Evolutionary conservation across 1,140 invertebrate genomes (phyloP), one percentile per base, ranked within the genome.

Genomic region (Mya arenaria): DNA sequence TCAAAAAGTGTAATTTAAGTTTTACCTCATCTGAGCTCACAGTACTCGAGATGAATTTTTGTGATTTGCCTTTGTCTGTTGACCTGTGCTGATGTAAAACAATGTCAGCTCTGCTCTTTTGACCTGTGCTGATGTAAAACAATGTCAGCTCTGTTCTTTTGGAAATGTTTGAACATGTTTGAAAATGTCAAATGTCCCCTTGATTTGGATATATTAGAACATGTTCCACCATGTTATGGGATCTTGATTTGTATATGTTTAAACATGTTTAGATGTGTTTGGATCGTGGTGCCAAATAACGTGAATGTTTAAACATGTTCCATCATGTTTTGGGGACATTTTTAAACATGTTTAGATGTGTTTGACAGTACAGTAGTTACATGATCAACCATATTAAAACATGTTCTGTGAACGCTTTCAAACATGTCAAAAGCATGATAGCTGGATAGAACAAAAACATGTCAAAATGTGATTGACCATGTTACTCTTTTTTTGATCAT

Each of bases 181-280:
- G 62, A 65, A 65, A 65, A 65, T 37, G 34, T 65, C 62, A 65
- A 65, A 65, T 34, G 62, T 65, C 62, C 62, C 58, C 30, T 65
- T 65, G 62, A 65, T 65, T 65, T 65, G 62, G 62, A 65, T 65
- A 62, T 62, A 62, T 62, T 62, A 62, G 58, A 62, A 62, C 58
- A 62, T 62, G 58, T 62, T 30, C 58, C 62, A 65, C 62, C 62
- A 65, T 65, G 62, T 65, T 65, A 65, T 65, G 62, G 62, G 23
- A 65, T 65, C 62, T 65, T 65, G 62, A 65, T 65, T 65, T 65
- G 62, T 36, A 65, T 37, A 65, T 65, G 30, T 65, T 65, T 65
- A 65, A 65, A 65, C 62, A 65, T 65, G 62, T 65, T 65, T 3
- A 65, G 62, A 65, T 65, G 62, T 65, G 62, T 65, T 65, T 65